These are phyloP conservation scores for Lepilemur septentrionalis DNA, from an alignment of 2,797 vertebrate genomes.

Conservation along the genomic window DNA sequence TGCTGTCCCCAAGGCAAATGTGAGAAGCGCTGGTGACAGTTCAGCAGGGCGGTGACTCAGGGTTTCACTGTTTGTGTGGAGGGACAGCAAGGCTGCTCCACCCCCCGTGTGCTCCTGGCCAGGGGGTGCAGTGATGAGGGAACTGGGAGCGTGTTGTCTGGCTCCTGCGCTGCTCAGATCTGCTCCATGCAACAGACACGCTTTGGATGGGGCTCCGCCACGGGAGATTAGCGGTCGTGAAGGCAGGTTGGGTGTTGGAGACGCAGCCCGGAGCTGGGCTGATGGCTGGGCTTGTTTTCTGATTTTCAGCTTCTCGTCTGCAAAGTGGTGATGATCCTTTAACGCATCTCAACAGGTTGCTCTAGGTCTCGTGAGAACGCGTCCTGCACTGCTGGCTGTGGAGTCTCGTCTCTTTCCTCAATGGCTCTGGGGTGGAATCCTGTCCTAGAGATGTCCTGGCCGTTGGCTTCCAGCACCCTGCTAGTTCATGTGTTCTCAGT, in stretches of 20 bases:
- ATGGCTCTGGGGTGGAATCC: background rate
- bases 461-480: accelerated
- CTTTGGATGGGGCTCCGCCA: accelerated
- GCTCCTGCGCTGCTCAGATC: accelerated
- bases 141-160: background rate
- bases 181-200: accelerated
- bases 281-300: background rate
- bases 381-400: background rate
- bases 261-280: accelerated
- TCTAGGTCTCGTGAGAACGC: background rate
- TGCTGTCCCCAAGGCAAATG: background rate
- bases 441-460: background rate
- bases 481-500: accelerated
- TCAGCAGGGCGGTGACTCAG: background rate
- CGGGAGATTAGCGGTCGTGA: accelerated
- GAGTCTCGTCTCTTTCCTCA: background rate
- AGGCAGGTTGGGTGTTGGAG: too few relatives aligned
- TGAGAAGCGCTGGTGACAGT: too few relatives aligned
- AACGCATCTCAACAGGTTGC: background rate
- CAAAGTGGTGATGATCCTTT: background rate
- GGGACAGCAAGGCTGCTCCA: background rate
- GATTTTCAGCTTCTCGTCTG: background rate
- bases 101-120: background rate
- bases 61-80: background rate
- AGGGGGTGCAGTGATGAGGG: accelerated